Evolutionary conservation across 2,797 vertebrate genomes (phyloP), one percentile per base, ranked within the genome.

Genomic region (Cyclura pinguis): DNA sequence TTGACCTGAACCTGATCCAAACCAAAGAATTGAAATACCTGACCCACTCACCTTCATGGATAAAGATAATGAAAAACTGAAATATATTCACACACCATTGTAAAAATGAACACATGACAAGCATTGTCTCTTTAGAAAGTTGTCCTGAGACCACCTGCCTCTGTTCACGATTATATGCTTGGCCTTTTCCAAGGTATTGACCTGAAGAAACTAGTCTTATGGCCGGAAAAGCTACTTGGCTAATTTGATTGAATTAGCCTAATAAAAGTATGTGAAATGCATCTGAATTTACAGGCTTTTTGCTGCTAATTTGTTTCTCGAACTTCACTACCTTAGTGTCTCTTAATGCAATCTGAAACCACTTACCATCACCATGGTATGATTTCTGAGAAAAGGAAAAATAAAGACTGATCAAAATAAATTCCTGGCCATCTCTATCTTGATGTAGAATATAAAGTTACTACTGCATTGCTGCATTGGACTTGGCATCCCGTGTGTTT

Each of bases 1-100:
- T 69, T 96, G 96, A 95, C 93, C 96, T 95, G 91, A 96, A 96
- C 95, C 93, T 95, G 93, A 96, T 95, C 95, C 95, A 96, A 92
- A 93, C 94, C 90, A 94, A 95, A 95, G 91, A 87, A 95, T 1
- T 94, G 94, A 93, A 96, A 96, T 94, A 94, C 92, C 92, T 96
- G 94, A 96, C 95, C 95, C 91, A 62, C 7, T 95, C 91, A 95
- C 95, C 94, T 92, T 86, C 42, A 90, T 86, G 86, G 93, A 80
- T 78, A 92, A 24, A 84, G 57, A 80, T 95, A 95, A 96, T 94
- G 90, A 95, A 96, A 94, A 95, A 91, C 95, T 93, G 93, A 93
- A 92, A 92, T 0, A 0, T 59, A 91, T 92, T 87, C 82, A 67
- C 74, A 80, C 2, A 38, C 84, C 6, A 80, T 4, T 93, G 89